phyloP scores from a whole-genome alignment of 2,888 invertebrate species.

The Rhaphigaster nebulosa region DNA sequence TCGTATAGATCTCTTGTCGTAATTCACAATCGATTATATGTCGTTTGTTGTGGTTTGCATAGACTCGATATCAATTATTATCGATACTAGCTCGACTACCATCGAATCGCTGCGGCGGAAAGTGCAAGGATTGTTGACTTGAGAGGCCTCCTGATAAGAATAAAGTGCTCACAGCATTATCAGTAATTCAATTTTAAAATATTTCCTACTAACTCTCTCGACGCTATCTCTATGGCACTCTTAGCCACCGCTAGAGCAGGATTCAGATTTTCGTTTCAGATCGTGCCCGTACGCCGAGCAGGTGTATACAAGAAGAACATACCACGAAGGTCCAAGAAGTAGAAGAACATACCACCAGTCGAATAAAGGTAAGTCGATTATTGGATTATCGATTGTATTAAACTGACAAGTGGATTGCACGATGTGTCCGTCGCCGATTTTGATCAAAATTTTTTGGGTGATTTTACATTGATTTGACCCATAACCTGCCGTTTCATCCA shows the following conservation, averaged over 20 bases:
- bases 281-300: neutral
- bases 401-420: too few species aligned
- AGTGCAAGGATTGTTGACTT: neutral
- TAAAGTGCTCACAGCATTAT: neutral
- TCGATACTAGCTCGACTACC: neutral
- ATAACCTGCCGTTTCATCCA: too few species aligned
- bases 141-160: neutral
- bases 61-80: neutral
- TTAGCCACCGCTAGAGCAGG: neutral
- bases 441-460: too few species aligned
- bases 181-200: conserved; percentile 13
- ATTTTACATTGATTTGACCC: too few species aligned
- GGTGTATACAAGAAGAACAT: too few species aligned
- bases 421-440: too few species aligned
- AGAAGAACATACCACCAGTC: neutral
- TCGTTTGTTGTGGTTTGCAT: too few species aligned
- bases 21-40: too few species aligned
- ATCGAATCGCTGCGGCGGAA: neutral
- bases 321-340: neutral
- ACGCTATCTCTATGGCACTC: neutral
- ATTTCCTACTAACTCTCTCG: neutral
- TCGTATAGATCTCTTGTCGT: too few species aligned
- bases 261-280: neutral
- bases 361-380: neutral
- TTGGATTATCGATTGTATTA: too few species aligned